Evolutionary conservation across 2,797 vertebrate genomes (phyloP), one percentile per base, ranked within the genome.

Genomic region (Dromococcyx pavoninus): DNA sequence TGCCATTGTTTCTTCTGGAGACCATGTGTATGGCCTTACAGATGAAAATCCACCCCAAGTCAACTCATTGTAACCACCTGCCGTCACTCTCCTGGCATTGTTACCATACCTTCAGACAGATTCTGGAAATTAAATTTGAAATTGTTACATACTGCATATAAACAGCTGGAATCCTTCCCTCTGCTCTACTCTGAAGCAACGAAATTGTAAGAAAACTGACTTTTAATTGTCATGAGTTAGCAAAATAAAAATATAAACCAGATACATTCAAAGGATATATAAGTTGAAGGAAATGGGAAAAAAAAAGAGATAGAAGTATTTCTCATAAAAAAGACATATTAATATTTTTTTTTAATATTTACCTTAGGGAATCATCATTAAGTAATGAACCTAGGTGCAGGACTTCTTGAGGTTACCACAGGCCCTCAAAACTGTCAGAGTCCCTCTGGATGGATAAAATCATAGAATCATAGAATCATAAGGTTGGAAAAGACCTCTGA

Each of bases 111-210:
- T 96, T 94, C 94, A 93, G 60, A 90, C 62, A 65, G 85, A 65
- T 95, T 97, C 94, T 97, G 91, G 89, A 97, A 97, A 97, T 96
- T 95, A 96, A 96, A 95, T 96, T 97, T 96, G 92, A 95, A 97
- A 96, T 97, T 97, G 95, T 91, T 97, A 61, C 89, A 72, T 96
- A 96, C 58, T 94, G 88, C 94, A 91, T 92, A 95, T 93, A 97
- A 97, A 97, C 96, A 97, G 96, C 95, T 97, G 94, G 95, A 97
- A 86, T 96, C 54, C 91, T 91, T 97, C 93, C 69, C 87, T 97
- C 79, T 89, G 84, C 87, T 96, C 72, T 94, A 56, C 32, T 97
- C 75, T 93, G 82, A 95, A 97, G 91, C 92, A 97, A 85, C 97
- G 95, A 97, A 95, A 94, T 91, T 64, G 80, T 50, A 77, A 93